Percentiles rank a stretch among this genome's conserved stretches.
Evolutionary conservation across 2,888 invertebrate genomes (phyloP).

Genomic region (Phorcus lineatus): DNA sequence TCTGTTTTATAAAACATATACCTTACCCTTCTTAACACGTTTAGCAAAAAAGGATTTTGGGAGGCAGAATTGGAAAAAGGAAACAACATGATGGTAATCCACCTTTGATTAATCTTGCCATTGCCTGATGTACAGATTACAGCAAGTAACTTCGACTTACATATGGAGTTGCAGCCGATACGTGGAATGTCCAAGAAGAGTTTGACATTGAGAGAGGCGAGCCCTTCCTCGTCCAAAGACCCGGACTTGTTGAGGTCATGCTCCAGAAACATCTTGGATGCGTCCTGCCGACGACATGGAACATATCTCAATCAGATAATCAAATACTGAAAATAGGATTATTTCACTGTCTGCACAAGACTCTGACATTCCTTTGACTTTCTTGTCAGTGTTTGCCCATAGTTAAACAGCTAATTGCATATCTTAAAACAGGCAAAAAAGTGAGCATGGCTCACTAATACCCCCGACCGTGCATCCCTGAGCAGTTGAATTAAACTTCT

Average conservation of each 20-base stretch:
- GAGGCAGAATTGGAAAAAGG: too few relatives aligned
- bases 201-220: conserved; percentile 53
- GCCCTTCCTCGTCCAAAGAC: conserved; percentile 55
- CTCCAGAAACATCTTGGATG: conserved; percentile 51
- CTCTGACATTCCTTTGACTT: too few relatives aligned
- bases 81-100: too few relatives aligned
- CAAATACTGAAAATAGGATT: not conserved
- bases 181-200: conserved; percentile 59
- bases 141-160: conserved; percentile 37
- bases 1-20: not conserved
- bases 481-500: too few relatives aligned
- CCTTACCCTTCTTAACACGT: too few relatives aligned
- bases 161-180: conserved; percentile 43
- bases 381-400: too few relatives aligned
- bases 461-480: too few relatives aligned
- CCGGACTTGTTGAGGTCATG: conserved; percentile 59
- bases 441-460: too few relatives aligned
- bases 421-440: too few relatives aligned
- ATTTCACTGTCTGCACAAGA: not conserved
- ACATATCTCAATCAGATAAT: not conserved
- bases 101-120: too few relatives aligned
- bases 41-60: too few relatives aligned
- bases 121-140: not conserved
- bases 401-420: too few relatives aligned
- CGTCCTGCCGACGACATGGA: conserved; percentile 43